Evolutionary conservation across 2,888 invertebrate genomes (phyloP).

Genomic region (Spicauda simplicius): DNA sequence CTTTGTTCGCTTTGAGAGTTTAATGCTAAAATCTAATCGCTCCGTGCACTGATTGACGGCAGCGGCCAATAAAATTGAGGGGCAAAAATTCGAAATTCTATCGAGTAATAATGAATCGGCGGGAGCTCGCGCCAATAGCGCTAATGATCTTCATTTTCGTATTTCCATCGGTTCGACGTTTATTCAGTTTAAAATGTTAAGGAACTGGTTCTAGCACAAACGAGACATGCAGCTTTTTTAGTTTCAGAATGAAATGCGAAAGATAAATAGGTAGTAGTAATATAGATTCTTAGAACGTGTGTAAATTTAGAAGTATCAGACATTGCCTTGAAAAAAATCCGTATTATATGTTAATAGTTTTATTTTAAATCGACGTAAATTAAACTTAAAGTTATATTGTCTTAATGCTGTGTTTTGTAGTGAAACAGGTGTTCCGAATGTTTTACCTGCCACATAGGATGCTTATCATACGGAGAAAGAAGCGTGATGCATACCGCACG

Average conservation of each 20-base stretch:
- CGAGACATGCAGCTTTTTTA: not conserved
- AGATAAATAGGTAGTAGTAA: no score
- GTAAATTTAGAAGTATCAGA: no score
- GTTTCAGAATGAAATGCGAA: not conserved
- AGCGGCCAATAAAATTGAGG: conserved; percentile 56
- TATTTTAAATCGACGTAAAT: no score
- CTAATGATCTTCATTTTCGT: conserved; percentile 81
- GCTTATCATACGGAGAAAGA: no score
- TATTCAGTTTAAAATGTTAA: conserved; percentile 79
- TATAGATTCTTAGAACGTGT: no score
- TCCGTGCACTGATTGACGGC: conserved; percentile 55
- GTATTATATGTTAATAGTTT: no score
- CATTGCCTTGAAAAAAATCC: no score
- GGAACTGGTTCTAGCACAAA: conserved; percentile 1
- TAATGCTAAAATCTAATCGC: conserved; percentile 54
- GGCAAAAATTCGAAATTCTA: conserved; percentile 60
- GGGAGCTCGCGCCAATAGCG: conserved; percentile 64
- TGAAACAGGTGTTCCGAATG: no score
- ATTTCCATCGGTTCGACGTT: conserved; percentile 78
- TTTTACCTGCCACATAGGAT: no score
- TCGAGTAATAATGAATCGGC: conserved; percentile 69
- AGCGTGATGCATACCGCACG: no score
- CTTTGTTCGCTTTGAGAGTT: conserved; percentile 57
- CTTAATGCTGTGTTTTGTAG: no score
- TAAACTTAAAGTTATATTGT: no score